Evolutionary conservation across 2,797 vertebrate species (phyloP), one percentile per base, ranked within the genome.

Genomic region (Ceryle rudis): DNA sequence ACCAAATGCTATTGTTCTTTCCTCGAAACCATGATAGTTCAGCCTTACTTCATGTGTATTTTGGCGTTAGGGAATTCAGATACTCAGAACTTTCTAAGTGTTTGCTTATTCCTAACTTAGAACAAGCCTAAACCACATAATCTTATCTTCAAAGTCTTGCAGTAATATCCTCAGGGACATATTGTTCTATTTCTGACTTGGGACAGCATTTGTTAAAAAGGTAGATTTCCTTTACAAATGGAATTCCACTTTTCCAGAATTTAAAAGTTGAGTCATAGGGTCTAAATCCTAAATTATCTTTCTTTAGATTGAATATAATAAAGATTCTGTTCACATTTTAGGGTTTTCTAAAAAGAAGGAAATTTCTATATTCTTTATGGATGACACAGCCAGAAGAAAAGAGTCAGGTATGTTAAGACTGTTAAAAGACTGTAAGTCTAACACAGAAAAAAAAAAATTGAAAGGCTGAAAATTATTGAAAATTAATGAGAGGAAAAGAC

Each of bases 1-100:
- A 65, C 54, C 3, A 52, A 33, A 42, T n/a, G 19, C 3, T 60
- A 6, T 37, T 6, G 2, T 37, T 81, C 23, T 75, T 37, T 37
- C 22, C 11, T 65, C 23, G 41, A 80, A 51, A 13, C 8, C 19
- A 52, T 19, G 5, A 51, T 14, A 69, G 9, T 26, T 58, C 25
- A 65, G 0, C 0, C 4, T 37, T 71, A 61, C 10, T 75, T 62
- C 14, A 60, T 33, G 3, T 25, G 22, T 14, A 37, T 5, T n/a
- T 57, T 60, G 14, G 7, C 6, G 6, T 64, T 60, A 21, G 0
- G 1, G n/a, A 75, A 58, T 55, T 54, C 17, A 41, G 61, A 77
- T 16, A 46, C 12, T 73, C 29, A 25, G 41, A 70, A 44, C 4
- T 58, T 71, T 75, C 5, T 12, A 37, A 60, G 6, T 28, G 9